Evolutionary conservation across 2,113 vertebrate genomes (phyloP), one percentile per base, ranked within the genome.

Genomic region (Alligator mississippiensis): DNA sequence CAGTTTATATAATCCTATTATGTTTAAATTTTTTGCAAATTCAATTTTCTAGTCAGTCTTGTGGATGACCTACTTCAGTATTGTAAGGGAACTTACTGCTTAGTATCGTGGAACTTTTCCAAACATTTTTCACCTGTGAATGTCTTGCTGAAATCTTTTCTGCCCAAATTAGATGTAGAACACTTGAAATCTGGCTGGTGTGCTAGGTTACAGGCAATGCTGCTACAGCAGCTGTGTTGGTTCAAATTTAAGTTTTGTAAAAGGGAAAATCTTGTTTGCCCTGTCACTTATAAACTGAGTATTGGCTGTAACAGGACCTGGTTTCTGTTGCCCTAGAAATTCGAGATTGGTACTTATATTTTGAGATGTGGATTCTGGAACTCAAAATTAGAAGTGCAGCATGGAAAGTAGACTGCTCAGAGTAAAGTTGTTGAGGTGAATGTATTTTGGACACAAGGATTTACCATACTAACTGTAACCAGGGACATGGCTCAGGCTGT

Each of bases 321-420:
- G 55, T 75, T 81, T 54, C 1, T 81, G 2, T 89, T 7, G 64
- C 6, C 2, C 4, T 58, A 0, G 27, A 17, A 5, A 47, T 74
- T 22, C 6, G 70, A 18, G 47, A 14, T 24, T 38, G 66, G 34
- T 22, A 5, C 27, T 7, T 84, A 1, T 21, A 24, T 24, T 81
- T 90, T 82, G 74, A n/a, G 15, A 59, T 19, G 22, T 21, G 77
- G 62, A 59, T 82, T 82, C 78, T 78, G 10, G 5, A 19, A 72
- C 64, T 84, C 18, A 79, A 78, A 3, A 62, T 58, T 54, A 1
- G 4, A 76, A 11, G 30, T 64, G 17, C 3, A 10, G 61, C 34
- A 75, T 12, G 58, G 38, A 6, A 2, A 16, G 72, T 84, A 34
- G 80, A 9, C 10, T 30, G 22, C 30, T 82, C 27, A 38, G 14